These are phyloP conservation scores for Sycophila texana DNA, from an alignment of 2,888 invertebrate genomes.

Conservation along the genomic window DNA sequence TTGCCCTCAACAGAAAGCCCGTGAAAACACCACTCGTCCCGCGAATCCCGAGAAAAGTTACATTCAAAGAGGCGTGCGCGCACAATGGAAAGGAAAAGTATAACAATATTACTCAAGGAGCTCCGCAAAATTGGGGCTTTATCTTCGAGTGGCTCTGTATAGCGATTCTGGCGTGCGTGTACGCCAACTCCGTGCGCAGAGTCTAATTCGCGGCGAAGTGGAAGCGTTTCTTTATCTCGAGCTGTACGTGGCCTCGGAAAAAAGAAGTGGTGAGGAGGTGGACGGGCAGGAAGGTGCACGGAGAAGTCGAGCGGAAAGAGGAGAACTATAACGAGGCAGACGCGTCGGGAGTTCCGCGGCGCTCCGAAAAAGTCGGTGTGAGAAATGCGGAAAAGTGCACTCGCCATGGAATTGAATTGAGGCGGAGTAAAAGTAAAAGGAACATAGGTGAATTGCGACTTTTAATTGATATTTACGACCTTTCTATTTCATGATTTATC, in stretches of 20 bases:
- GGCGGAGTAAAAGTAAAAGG: neutral
- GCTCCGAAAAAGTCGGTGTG: neutral
- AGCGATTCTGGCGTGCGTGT: neutral
- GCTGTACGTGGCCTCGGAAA: neutral
- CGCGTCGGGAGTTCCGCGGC: neutral
- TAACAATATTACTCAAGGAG: conserved; percentile 21
- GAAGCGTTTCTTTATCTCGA: conserved; percentile 17
- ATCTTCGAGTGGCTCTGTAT: conserved; percentile 7
- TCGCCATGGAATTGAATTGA: neutral
- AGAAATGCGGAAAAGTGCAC: neutral
- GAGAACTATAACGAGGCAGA: neutral
- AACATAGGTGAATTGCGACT: neutral
- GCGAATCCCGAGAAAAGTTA: too few species aligned
- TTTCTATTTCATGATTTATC: too few species aligned
- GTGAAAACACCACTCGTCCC: too few species aligned
- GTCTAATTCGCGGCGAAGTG: conserved; percentile 17
- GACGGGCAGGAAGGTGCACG: neutral
- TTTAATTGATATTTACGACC: neutral
- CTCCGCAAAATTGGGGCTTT: conserved; percentile 9
- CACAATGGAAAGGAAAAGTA: conserved; percentile 1
- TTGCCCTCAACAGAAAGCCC: too few species aligned
- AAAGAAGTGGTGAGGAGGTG: neutral
- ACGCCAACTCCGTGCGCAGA: neutral
- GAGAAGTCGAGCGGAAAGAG: neutral
- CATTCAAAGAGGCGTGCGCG: neutral